Percentiles rank a stretch among this genome's conserved stretches.
Evolutionary conservation across 2,113 vertebrate genomes (phyloP).

Genomic region (Sebastes schlegelii): DNA sequence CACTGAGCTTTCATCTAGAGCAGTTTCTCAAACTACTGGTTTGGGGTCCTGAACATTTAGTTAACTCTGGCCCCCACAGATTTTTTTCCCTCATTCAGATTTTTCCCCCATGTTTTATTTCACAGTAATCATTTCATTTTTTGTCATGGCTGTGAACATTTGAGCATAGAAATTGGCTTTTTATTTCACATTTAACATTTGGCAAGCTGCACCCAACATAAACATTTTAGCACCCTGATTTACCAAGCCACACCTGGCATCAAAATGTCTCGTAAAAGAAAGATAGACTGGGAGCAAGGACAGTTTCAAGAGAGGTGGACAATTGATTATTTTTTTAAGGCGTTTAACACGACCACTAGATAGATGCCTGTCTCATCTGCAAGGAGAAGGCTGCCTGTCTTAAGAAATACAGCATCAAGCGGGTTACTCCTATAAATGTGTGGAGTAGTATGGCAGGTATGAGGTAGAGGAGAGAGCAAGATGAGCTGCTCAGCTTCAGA

Average conservation of each 20-base stretch:
- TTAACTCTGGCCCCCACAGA: no score
- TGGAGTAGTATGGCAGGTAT: background rate
- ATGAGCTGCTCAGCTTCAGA: background rate
- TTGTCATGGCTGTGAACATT: background rate
- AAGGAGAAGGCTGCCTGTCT: background rate
- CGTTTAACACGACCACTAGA: background rate
- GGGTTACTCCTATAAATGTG: background rate
- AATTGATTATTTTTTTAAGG: background rate
- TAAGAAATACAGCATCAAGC: background rate
- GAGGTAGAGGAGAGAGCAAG: background rate
- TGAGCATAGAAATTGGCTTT: background rate
- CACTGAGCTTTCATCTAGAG: no score
- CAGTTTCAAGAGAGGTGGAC: background rate
- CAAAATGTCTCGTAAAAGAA: background rate
- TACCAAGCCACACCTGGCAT: background rate
- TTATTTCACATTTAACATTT: background rate
- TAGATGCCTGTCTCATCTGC: background rate
- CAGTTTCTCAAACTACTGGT: no score
- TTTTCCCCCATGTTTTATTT: background rate
- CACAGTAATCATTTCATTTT: background rate
- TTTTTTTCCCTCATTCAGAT: no score
- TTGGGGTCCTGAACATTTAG: background rate
- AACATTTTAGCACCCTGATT: constrained; percentile 6
- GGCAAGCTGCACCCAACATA: background rate
- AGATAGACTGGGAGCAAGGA: background rate